Percentiles rank a stretch among this genome's conserved stretches.
Conservation (phyloP, 2,797 vertebrate genomes). For the Premnoplex brunnescens region DNA sequence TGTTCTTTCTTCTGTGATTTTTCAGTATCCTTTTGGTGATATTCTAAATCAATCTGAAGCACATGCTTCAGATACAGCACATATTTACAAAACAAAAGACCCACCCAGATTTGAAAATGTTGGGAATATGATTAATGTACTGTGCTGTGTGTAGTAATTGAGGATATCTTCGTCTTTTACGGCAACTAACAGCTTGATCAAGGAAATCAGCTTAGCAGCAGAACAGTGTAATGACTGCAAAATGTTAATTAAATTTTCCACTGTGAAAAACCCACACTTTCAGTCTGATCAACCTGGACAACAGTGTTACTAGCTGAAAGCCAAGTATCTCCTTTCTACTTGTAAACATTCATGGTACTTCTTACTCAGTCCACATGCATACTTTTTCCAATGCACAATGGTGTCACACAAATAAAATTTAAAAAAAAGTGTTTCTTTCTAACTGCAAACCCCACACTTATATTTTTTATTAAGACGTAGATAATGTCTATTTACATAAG, state of each 20-base stretch:
- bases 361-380: constrained; percentile 23
- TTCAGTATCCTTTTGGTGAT: not conserved
- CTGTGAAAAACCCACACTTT: not conserved
- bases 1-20: constrained; percentile 26
- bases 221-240: constrained; percentile 12
- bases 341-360: not conserved
- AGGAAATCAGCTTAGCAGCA: constrained; percentile 32
- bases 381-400: constrained; percentile 12
- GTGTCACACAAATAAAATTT: constrained; percentile 16
- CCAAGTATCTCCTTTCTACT: not conserved
- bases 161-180: constrained; percentile 23
- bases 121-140: constrained; percentile 9
- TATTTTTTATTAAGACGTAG: not conserved
- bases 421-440: constrained; percentile 35
- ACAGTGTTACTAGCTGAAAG: not conserved
- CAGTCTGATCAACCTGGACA: constrained; percentile 7
- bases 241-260: constrained; percentile 58
- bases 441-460: not conserved
- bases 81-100: constrained; percentile 26
- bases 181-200: constrained; percentile 42
- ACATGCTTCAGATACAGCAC: not conserved
- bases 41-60: not conserved
- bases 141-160: not conserved
- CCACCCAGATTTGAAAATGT: not conserved
- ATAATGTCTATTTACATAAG: not conserved